Evolutionary conservation across 2,888 invertebrate genomes (phyloP).

Genomic region (Mongoloraphidia duomilia): DNA sequence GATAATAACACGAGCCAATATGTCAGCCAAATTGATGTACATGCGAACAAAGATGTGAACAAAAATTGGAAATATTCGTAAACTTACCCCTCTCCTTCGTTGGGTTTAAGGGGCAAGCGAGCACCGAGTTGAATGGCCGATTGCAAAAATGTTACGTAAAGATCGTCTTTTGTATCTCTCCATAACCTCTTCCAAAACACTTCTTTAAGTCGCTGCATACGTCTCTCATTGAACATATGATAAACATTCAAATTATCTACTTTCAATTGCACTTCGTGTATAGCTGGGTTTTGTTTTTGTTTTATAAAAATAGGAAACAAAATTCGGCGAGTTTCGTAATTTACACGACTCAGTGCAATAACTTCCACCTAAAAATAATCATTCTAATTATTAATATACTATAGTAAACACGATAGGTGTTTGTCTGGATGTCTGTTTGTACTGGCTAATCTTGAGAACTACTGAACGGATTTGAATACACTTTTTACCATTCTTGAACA

Average conservation of each 20-base stretch:
- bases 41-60: too few species aligned
- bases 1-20: too few species aligned
- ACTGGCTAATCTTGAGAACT: not conserved
- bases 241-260: conserved; percentile 82
- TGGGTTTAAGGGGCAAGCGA: conserved; percentile 64
- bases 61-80: not conserved
- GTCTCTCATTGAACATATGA: conserved; percentile 58
- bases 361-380: conserved; percentile 48
- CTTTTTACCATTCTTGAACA: too few species aligned
- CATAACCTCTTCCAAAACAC: conserved; percentile 65
- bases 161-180: conserved; percentile 56
- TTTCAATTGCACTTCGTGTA: conserved; percentile 70
- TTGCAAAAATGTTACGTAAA: conserved; percentile 71
- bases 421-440: not conserved
- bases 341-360: conserved; percentile 60
- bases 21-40: too few species aligned
- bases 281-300: conserved; percentile 50
- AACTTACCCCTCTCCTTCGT: conserved; percentile 70
- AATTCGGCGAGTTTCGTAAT: conserved; percentile 56
- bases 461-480: too few species aligned
- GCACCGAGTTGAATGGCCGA: conserved; percentile 78
- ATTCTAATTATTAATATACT: not conserved
- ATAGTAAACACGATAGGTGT: not conserved
- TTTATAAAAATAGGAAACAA: conserved; percentile 47
- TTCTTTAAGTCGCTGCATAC: conserved; percentile 60